phyloP scores from a whole-genome alignment of 2,797 vertebrate species.

The Decapterus maruadsi region DNA sequence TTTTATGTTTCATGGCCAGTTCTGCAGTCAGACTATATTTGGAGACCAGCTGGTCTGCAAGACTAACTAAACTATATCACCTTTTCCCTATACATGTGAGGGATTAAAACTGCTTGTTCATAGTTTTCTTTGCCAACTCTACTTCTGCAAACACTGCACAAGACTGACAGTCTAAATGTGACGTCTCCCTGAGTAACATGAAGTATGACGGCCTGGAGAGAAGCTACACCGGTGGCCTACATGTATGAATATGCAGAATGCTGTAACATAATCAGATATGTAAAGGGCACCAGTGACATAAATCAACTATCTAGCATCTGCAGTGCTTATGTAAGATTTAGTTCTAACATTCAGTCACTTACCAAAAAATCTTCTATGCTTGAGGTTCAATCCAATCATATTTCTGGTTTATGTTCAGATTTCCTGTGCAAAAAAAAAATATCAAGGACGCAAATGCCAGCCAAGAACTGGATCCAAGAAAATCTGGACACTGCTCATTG shows the following conservation, averaged over 20 bases:
- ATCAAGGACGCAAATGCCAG: too few species aligned
- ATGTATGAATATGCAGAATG: background rate
- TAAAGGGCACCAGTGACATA: background rate
- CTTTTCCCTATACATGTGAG: constrained; percentile 18
- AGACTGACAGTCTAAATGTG: constrained; percentile 1
- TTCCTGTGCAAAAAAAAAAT: background rate
- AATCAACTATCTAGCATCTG: constrained; percentile 13
- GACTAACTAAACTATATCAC: constrained; percentile 19
- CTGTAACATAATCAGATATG: background rate
- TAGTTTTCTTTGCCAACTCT: background rate
- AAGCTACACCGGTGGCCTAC: background rate
- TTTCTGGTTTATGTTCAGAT: background rate
- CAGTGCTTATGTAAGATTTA: background rate
- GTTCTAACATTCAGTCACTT: background rate
- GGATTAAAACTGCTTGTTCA: constrained; percentile 9
- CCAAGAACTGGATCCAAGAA: background rate
- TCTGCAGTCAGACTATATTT: constrained; percentile 64
- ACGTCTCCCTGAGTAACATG: background rate
- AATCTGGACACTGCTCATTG: background rate
- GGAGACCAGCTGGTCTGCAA: constrained; percentile 57
- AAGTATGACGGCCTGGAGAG: background rate
- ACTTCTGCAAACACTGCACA: background rate
- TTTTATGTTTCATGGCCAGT: constrained; percentile 53
- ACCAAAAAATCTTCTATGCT: background rate
- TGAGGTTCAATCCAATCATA: background rate